Percentiles rank a stretch among this genome's conserved stretches.
Conservation (phyloP, 2,797 vertebrate genomes). For the Cryptoprocta ferox region DNA sequence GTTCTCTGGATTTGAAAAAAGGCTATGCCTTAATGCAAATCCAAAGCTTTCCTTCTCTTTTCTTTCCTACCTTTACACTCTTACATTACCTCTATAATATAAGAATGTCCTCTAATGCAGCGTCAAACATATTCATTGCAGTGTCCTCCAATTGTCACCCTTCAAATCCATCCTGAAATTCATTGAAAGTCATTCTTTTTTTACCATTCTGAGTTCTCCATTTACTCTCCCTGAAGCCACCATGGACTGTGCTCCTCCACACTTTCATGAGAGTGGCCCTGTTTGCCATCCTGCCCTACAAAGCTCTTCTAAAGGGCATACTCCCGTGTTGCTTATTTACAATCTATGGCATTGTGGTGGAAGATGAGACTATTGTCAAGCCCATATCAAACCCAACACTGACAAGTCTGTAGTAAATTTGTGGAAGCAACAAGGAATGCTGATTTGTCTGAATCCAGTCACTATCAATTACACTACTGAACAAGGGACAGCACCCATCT, state of each 20-base stretch:
- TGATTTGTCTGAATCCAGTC: not conserved
- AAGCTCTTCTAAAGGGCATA: not conserved
- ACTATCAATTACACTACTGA: conserved; percentile 6
- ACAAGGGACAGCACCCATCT: not conserved
- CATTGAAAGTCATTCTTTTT: conserved; percentile 23
- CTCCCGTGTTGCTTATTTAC: not conserved
- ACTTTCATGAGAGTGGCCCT: not conserved
- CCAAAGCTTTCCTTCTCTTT: not conserved
- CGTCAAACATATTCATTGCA: no score
- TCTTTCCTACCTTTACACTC: not conserved
- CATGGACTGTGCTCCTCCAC: not conserved
- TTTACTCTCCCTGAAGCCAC: not conserved
- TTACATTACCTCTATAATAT: not conserved
- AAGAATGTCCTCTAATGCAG: no score
- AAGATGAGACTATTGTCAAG: not conserved
- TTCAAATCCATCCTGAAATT: not conserved
- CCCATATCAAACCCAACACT: not conserved
- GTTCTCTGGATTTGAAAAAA: not conserved
- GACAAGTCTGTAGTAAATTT: not conserved
- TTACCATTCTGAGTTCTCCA: not conserved
- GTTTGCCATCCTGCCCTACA: not conserved
- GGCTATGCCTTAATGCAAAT: not conserved
- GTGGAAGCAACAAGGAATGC: not conserved
- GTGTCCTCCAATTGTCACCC: not conserved
- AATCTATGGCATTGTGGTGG: not conserved